Evolutionary conservation across 2,888 invertebrate species (phyloP), one percentile per base, ranked within the genome.

Genomic region (Venusia cambrica): DNA sequence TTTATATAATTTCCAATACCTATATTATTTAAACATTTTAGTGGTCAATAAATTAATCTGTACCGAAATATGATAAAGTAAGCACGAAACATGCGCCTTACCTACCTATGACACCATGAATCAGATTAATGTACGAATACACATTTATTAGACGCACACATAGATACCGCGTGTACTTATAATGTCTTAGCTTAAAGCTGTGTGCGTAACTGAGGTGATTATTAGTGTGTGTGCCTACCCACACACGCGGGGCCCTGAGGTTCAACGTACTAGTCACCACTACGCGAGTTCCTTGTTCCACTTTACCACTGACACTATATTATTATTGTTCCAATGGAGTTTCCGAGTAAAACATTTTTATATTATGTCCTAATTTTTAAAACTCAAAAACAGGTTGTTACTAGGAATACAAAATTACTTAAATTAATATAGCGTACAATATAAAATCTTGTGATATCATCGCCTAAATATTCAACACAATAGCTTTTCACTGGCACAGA

Each of bases 251-350:
- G 45, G 54, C 38, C 54, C 48, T 62, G 76, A 75, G 79, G 87
- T 85, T 85, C 87, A 85, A 85, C 73, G 87, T 71, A 81, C 87
- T 75, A 81, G 72, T 75, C 74, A 69, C 77, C 74, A 80, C 83
- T 78, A 74, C 74, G 78, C 77, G 79, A 85, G 85, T 87, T 87
- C 87, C 85, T 87, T 85, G 85, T 87, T 87, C 85, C 75, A 87
- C 85, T 85, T 85, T 80, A 77, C 69, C 66, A 83, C 78, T 81
- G 79, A 75, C 78, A 81, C 78, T 78, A 76, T 79, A 75, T 80
- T 85, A 83, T 81, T 85, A 83, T 81, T 72, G 73, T 78, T 76
- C 73, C 75, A 78, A 73, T 73, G 71, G 62, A 73, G 75, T 76
- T 77, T 79, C 77, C 75, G 72, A 78, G 64, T 45, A 58, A 45